Conservation (phyloP, 2,888 invertebrate species). For the Caenorhabditis doughertyi region DNA sequence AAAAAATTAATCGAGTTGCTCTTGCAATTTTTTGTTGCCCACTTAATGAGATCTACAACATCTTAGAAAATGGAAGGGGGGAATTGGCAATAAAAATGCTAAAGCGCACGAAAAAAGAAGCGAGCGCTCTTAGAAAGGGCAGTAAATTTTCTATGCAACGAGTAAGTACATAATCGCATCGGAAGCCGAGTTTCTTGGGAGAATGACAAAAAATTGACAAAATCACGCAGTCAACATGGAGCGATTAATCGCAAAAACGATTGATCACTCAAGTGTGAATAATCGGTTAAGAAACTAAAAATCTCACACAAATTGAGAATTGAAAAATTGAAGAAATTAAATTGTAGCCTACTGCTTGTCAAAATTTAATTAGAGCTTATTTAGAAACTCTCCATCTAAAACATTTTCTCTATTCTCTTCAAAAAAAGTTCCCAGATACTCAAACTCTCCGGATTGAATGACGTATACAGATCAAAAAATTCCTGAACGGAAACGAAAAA, state of each 20-base stretch:
- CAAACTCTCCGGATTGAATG: slow-evolving; percentile 11
- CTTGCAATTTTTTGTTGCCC: slow-evolving; percentile 13
- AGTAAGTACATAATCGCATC: slow-evolving; percentile 58
- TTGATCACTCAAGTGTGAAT: slow-evolving; percentile 32
- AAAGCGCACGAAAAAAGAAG: slow-evolving; percentile 11
- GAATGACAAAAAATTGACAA: slow-evolving; percentile 19
- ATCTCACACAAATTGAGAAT: not conserved
- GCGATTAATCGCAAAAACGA: slow-evolving; percentile 24
- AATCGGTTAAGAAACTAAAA: slow-evolving; percentile 13
- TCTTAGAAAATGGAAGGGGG: slow-evolving; percentile 12
- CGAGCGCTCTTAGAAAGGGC: slow-evolving; percentile 11
- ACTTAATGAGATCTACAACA: slow-evolving; percentile 50
- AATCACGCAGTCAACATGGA: slow-evolving; percentile 29
- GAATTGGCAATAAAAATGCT: slow-evolving; percentile 27
- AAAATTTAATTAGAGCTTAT: not conserved
- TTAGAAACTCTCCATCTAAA: not conserved
- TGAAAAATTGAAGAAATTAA: not conserved
- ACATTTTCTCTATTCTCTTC: not conserved
- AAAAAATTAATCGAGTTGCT: slow-evolving; percentile 46
- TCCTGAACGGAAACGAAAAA: slow-evolving; percentile 34
- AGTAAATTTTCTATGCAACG: slow-evolving; percentile 45
- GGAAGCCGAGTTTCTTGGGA: slow-evolving; percentile 38
- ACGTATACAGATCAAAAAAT: slow-evolving; percentile 14
- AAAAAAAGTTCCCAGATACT: slow-evolving; percentile 8
- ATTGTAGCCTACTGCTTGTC: not conserved